phyloP scores from a whole-genome alignment of 2,797 vertebrate species.

The Oreochromis grahami region DNA sequence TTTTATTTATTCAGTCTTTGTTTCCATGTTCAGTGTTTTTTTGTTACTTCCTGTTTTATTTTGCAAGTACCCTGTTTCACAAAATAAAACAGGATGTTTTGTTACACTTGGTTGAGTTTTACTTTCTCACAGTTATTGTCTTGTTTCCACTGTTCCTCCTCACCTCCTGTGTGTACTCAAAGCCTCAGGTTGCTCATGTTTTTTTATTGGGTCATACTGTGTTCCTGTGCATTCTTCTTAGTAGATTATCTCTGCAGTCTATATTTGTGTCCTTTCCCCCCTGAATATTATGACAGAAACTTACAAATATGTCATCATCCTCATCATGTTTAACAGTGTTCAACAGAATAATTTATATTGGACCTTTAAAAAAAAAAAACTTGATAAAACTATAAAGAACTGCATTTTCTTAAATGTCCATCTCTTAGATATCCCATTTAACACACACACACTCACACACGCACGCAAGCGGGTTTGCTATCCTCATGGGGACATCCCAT shows the following conservation, averaged over 20 bases:
- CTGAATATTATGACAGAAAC: not conserved
- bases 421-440: not conserved
- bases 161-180: not conserved
- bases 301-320: not conserved
- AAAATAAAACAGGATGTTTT: not conserved
- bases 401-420: not conserved
- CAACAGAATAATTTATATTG: not conserved
- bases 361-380: not conserved
- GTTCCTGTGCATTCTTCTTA: not conserved
- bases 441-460: too few species aligned
- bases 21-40: not conserved
- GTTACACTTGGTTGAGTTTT: not conserved
- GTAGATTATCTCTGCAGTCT: not conserved
- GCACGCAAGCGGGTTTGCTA: too few species aligned
- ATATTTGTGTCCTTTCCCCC: not conserved
- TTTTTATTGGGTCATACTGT: not conserved
- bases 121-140: not conserved
- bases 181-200: not conserved
- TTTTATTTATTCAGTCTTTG: not conserved
- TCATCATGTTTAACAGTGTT: not conserved
- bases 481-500: too few species aligned
- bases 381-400: not conserved
- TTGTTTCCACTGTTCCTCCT: not conserved
- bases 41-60: not conserved
- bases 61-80: rapidly evolving